Conservation (phyloP, 2,888 invertebrate species). For the Andrena hattorfiana region DNA sequence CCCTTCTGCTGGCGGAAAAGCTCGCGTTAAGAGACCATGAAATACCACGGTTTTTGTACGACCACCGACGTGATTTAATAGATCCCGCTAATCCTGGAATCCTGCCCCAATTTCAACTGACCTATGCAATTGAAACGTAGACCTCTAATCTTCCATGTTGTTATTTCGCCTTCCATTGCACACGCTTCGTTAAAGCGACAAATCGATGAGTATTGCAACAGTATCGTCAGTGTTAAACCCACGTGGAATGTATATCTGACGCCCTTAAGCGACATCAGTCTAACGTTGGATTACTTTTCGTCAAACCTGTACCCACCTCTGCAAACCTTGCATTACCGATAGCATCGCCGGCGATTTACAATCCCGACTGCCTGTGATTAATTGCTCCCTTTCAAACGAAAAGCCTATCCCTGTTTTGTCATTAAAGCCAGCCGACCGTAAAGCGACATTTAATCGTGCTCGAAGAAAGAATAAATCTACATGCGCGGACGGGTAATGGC, state of each 20-base stretch:
- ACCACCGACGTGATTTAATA: background rate
- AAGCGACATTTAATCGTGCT: slow-evolving; percentile 26
- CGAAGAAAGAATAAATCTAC: slow-evolving; percentile 6
- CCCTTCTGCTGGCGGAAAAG: background rate
- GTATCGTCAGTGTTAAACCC: no score
- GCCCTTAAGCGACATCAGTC: background rate
- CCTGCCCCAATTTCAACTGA: slow-evolving; percentile 23
- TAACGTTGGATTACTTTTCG: background rate
- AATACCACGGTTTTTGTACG: background rate
- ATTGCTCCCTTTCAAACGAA: background rate
- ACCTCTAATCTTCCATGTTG: background rate
- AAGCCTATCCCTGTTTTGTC: background rate
- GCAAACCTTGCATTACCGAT: slow-evolving; percentile 4
- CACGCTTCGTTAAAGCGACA: no score
- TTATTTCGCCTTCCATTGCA: background rate
- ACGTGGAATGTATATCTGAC: background rate
- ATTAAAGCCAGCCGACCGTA: background rate
- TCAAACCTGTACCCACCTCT: background rate
- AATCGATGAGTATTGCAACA: no score
- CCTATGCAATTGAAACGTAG: slow-evolving; percentile 13
- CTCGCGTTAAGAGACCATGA: background rate
- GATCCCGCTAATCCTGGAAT: slow-evolving; percentile 4
- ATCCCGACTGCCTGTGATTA: background rate
- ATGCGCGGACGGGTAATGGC: slow-evolving; percentile 7
- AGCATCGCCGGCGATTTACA: slow-evolving; percentile 10